Evolutionary conservation across 2,888 invertebrate genomes (phyloP), one percentile per base, ranked within the genome.

Genomic region (Spisula subtruncata): DNA sequence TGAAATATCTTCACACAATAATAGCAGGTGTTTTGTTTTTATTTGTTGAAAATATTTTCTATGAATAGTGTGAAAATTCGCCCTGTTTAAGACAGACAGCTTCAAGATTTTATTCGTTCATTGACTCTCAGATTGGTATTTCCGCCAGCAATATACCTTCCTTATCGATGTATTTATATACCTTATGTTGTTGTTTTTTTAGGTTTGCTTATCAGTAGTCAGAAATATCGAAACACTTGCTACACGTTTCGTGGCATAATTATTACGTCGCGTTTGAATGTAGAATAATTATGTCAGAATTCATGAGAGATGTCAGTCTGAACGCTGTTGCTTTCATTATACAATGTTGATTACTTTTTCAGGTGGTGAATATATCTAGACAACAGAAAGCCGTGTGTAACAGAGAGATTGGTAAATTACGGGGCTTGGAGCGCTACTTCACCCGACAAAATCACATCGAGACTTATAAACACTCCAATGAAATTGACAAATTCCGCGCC

Each of bases 381-480:
- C 91, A 91, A 85, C 89, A 91, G 54, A 91, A 91, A 81, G 91
- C 91, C 20, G 87, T 87, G 10, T 91, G 91, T 56, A 89, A 81
- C 56, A 35, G 89, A 84, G 89, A 88, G 71, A 83, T 88, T 82
- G 86, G 81, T 79, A 83, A 88, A 86, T 60, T 89, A 12, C 48
- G 75, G 14, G 46, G 83, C 18, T 54, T 91, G 29, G 85, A 91
- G 66, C 84, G 89, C 1, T 86, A 88, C 60, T 89, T 89, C 66
- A 79, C 88, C 29, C 89, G 91, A 35, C 91, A 91, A 60, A 87
- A 84, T 41, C 91, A 91, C 25, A 48, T 88, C 16, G 88, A 87
- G 46, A 29, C 85, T 6, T 86, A 83, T 71, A 89, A 91, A 79
- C 91, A 91, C 60, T 82, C 86, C 18, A 81, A 29, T 46, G 84